A percentile compares a stretch with the other conserved stretches of the same genome.
Evolutionary conservation across 2,797 vertebrate genomes (phyloP).

Genomic region (Sebastes glaucus): DNA sequence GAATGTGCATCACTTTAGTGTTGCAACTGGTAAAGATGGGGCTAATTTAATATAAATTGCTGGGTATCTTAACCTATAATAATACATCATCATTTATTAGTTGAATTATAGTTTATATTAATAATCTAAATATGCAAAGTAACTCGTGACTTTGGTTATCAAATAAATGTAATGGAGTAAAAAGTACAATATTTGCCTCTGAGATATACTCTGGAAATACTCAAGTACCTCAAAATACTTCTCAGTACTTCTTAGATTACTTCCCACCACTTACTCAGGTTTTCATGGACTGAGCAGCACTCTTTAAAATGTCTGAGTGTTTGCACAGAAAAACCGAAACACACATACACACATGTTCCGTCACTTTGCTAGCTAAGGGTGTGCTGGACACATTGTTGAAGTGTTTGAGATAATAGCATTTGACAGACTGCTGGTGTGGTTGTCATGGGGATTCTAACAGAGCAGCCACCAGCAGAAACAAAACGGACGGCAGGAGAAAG

Average conservation of each 20-base stretch:
- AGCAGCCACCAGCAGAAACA: constrained; percentile 59
- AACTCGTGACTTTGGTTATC: not conserved
- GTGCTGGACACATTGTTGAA: constrained; percentile 56
- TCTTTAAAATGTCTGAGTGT: constrained; percentile 24
- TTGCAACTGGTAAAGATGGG: no score
- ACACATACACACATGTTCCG: constrained; percentile 16
- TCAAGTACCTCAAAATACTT: not conserved
- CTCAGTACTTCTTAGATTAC: not conserved
- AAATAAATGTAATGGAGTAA: no score
- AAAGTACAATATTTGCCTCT: no score
- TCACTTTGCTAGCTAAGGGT: constrained; percentile 47
- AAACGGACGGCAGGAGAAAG: constrained; percentile 50
- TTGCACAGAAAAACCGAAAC: constrained; percentile 14
- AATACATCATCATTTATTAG: not conserved
- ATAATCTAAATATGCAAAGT: not conserved
- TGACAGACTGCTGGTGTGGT: constrained; percentile 69
- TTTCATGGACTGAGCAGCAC: constrained; percentile 26
- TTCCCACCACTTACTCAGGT: not conserved
- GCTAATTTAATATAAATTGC: not conserved
- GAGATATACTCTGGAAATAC: not conserved
- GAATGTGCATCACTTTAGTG: no score
- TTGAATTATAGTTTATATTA: not conserved
- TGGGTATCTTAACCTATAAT: not conserved
- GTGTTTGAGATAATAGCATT: constrained; percentile 66
- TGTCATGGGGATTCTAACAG: constrained; percentile 68